Evolutionary conservation across 1,140 invertebrate genomes (phyloP), one percentile per base, ranked within the genome.

Genomic region (Diploscapter pachys): DNA sequence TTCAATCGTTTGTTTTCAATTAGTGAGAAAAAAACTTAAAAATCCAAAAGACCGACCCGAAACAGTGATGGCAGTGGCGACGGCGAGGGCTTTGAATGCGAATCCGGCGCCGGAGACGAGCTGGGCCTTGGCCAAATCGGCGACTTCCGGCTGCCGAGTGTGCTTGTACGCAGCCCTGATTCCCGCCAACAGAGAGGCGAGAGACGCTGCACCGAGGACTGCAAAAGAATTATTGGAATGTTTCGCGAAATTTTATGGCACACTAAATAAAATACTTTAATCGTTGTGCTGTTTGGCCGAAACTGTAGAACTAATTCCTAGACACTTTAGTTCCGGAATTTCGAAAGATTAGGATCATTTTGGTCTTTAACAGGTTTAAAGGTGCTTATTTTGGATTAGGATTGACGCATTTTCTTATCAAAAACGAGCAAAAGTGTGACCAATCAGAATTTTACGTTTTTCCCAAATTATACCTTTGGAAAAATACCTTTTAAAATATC

Each of bases 51-150:
- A 31, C 51, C 31, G 31, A 31, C 31, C 31, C 31, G 66, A 9
- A 50, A 53, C 71, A 5, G 75, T 76, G 69, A 78, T 78, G 63
- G 74, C 56, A 11, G 77, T 78, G 8, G 77, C 77, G n/a, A 76
- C 75, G 49, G 70, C 63, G n/a, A 78, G 59, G 5, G 77, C 77
- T 31, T 68, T 64, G n/a, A 71, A 55, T 8, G 77, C 77, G 67
- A 78, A 78, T 69, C 78, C 77, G 6, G 72, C 77, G 31, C 77
- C 77, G 2, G 73, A 76, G 74, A 78, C 6, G 50, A 76, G 61
- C 70, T 76, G 70, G 55, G 67, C 57, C 48, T 71, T 68, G 48
- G 75, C 75, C 11, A 78, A 65, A 69, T 78, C 73, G 5, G 70
- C 70, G 3, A 71, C 68, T 63, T 78, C 77, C 3, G 77, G 69